phyloP scores from a whole-genome alignment of 2,888 invertebrate species.

The Cataglyphis altisquamis region DNA sequence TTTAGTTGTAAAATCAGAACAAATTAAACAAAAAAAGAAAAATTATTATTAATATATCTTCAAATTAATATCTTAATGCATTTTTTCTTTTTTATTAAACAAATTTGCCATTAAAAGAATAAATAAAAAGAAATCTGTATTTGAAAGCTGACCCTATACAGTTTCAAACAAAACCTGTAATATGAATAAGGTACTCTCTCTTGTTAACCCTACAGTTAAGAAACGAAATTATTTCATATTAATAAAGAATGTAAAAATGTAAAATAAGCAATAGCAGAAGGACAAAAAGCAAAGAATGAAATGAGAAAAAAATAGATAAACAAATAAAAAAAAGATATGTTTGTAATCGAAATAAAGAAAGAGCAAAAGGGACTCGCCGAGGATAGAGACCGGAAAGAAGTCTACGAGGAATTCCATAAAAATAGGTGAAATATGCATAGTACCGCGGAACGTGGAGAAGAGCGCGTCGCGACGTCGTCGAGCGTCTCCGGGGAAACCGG shows the following conservation, averaged over 20 bases:
- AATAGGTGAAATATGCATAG: constrained; percentile 84
- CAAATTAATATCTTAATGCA: not conserved
- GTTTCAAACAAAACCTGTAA: constrained; percentile 29
- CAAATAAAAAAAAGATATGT: constrained; percentile 29
- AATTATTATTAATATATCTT: too few species aligned
- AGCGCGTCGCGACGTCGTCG: constrained; percentile 77
- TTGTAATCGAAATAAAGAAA: constrained; percentile 45
- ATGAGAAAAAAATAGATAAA: constrained; percentile 9
- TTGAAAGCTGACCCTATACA: constrained; percentile 59
- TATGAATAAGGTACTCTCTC: constrained; percentile 47
- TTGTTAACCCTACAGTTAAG: constrained; percentile 49
- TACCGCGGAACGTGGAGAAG: constrained; percentile 74
- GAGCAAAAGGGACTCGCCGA: constrained; percentile 12
- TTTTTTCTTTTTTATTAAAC: not conserved
- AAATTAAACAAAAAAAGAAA: not conserved
- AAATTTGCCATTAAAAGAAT: not conserved
- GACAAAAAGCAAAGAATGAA: constrained; percentile 42
- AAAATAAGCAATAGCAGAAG: not conserved
- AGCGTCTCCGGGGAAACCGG: constrained; percentile 76
- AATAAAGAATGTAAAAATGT: not conserved
- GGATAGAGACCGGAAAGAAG: constrained; percentile 59
- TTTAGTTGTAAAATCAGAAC: not conserved
- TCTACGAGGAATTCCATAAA: constrained; percentile 81
- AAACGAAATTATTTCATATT: not conserved
- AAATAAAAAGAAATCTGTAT: constrained; percentile 75